These are phyloP conservation scores for Sphenopsis melanotis DNA, from an alignment of 2,797 vertebrate species.

Conservation along the genomic window DNA sequence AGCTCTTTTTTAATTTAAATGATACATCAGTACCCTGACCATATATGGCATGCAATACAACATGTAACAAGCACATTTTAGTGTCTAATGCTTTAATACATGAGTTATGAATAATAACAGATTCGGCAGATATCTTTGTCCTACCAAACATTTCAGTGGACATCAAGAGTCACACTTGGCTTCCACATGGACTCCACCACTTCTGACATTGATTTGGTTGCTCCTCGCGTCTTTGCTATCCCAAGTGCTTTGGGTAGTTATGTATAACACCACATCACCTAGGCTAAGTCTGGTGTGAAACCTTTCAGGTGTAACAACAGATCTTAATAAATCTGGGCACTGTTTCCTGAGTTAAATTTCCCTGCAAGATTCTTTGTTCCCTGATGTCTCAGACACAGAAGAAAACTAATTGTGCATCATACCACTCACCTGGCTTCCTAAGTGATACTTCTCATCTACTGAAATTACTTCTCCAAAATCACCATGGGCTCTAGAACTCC, in stretches of 20 bases:
- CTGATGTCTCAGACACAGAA: neutral
- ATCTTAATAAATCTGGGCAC: neutral
- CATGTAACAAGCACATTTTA: neutral
- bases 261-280: neutral
- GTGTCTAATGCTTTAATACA: neutral
- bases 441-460: neutral
- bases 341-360: neutral
- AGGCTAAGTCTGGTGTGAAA: neutral
- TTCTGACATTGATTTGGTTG: neutral
- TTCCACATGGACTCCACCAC: neutral
- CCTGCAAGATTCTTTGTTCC: neutral
- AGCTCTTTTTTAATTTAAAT: neutral
- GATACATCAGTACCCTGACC: neutral
- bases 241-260: neutral
- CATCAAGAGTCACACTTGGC: neutral
- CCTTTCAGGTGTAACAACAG: neutral
- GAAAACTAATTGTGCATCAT: neutral
- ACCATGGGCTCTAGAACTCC: neutral
- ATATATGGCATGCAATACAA: neutral
- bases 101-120: neutral
- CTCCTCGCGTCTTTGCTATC: neutral
- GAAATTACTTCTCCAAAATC: neutral
- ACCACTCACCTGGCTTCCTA: neutral
- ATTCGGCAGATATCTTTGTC: fast-evolving
- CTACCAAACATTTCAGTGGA: neutral